These are phyloP conservation scores for Papilio gigon DNA, from an alignment of 2,888 invertebrate genomes.

Conservation along the genomic window DNA sequence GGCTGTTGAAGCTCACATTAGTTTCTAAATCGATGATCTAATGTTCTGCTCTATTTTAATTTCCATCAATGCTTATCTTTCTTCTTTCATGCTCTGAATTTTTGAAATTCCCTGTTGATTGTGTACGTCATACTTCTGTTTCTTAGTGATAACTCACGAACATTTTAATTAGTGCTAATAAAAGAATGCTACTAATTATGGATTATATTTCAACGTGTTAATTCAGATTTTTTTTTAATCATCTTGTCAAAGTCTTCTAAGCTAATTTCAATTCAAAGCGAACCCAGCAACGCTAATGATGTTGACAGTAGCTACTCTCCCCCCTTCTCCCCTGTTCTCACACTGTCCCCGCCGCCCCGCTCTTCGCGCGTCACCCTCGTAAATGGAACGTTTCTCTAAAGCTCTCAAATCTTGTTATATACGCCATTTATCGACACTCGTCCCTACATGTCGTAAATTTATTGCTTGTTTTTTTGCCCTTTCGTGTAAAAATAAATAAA, in stretches of 20 bases:
- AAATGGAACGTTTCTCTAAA: constrained; percentile 55
- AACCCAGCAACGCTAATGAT: constrained; percentile 74
- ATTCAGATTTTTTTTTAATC: constrained; percentile 28
- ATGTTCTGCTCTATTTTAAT: no score
- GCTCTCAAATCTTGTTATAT: constrained; percentile 58
- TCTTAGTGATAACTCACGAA: not conserved
- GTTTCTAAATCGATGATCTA: not conserved
- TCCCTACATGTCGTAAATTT: constrained; percentile 24
- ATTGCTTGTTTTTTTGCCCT: constrained; percentile 31
- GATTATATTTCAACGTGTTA: constrained; percentile 17
- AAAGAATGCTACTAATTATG: not conserved
- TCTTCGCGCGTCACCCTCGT: constrained; percentile 48
- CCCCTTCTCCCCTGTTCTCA: constrained; percentile 56
- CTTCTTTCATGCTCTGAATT: no score
- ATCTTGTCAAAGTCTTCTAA: constrained; percentile 31
- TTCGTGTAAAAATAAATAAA: constrained; percentile 5
- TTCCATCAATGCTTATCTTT: no score
- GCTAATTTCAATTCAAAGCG: constrained; percentile 43
- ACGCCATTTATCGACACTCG: constrained; percentile 46
- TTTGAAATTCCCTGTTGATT: not conserved
- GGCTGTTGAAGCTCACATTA: not conserved
- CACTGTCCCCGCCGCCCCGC: constrained; percentile 38
- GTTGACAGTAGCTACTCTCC: constrained; percentile 71
- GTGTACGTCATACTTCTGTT: not conserved
- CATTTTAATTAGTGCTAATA: not conserved